phyloP scores from a whole-genome alignment of 2,797 vertebrate genomes.

The Choloepus didactylus region DNA sequence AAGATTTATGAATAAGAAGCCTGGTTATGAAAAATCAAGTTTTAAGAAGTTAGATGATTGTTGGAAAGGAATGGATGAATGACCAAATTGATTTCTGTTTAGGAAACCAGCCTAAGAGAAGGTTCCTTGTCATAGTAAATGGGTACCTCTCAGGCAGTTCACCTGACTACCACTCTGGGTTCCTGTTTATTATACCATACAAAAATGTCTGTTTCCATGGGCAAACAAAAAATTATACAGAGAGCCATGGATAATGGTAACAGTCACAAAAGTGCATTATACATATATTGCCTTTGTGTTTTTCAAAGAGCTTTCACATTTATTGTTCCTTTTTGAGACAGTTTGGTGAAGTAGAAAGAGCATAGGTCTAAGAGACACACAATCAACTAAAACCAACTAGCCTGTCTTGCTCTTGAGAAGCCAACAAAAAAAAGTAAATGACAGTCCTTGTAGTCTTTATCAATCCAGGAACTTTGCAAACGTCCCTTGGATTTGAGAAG shows the following conservation, averaged over 20 bases:
- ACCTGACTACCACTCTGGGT: neutral
- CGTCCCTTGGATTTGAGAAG: neutral
- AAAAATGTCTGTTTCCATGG: constrained; percentile 4
- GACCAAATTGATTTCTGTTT: constrained; percentile 6
- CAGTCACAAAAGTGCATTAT: neutral
- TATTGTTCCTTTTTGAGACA: neutral
- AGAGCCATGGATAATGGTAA: neutral
- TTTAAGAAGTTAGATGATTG: neutral
- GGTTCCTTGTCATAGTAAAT: neutral
- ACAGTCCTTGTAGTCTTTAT: neutral
- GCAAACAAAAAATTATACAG: neutral
- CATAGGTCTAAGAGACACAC: neutral
- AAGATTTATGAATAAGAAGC: constrained; percentile 61
- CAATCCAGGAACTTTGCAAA: neutral
- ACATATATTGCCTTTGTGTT: neutral
- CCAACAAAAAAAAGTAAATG: neutral
- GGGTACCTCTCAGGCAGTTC: neutral
- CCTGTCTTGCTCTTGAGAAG: neutral
- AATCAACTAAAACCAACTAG: neutral
- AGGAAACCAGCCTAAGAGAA: neutral
- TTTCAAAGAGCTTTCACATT: neutral
- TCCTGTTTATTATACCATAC: neutral
- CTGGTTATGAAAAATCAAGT: constrained; percentile 11
- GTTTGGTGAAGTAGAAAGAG: constrained; percentile 10
- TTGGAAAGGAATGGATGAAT: neutral